A percentile compares a stretch with the other conserved stretches of the same genome.
Evolutionary conservation across 2,113 vertebrate genomes (phyloP).

Genomic region (Sylvia atricapilla): DNA sequence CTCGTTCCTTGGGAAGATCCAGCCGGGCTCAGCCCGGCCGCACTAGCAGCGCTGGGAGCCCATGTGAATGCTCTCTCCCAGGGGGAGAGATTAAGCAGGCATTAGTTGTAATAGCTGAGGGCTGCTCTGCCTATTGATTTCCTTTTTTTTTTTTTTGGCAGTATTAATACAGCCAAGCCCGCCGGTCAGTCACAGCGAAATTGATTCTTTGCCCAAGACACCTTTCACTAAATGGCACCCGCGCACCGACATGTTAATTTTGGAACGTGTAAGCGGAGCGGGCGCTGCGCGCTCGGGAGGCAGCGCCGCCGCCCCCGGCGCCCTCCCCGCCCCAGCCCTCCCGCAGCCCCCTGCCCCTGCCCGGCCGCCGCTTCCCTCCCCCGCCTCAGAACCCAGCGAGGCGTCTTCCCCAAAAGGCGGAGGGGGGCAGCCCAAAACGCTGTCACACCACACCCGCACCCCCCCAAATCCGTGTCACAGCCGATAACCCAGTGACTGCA

Average conservation of each 20-base stretch:
- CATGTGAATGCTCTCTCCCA: neutral
- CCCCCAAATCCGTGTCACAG: neutral
- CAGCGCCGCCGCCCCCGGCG: neutral
- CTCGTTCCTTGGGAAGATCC: neutral
- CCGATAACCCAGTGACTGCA: conserved; percentile 2
- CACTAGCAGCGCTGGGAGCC: neutral
- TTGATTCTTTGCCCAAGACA: conserved; percentile 66
- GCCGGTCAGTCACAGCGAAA: conserved; percentile 58
- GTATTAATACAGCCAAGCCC: conserved; percentile 35
- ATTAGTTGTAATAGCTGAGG: neutral
- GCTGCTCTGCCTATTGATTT: conserved; percentile 17
- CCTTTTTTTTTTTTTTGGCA: neutral
- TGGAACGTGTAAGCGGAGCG: neutral
- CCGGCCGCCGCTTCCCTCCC: neutral
- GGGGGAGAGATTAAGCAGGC: conserved; percentile 5
- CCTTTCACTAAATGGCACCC: conserved; percentile 56
- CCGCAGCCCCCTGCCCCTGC: neutral
- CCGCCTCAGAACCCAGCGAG: neutral
- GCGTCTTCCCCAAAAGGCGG: neutral
- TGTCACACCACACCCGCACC: neutral
- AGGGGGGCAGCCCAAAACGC: neutral
- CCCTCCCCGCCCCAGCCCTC: neutral
- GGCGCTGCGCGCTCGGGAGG: neutral
- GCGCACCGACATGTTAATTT: conserved; percentile 52
- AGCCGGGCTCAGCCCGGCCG: neutral